Percentiles rank a stretch among this genome's conserved stretches.
These are phyloP conservation scores for Apis dorsata DNA, from an alignment of 1,140 invertebrate genomes.

Conservation along the genomic window DNA sequence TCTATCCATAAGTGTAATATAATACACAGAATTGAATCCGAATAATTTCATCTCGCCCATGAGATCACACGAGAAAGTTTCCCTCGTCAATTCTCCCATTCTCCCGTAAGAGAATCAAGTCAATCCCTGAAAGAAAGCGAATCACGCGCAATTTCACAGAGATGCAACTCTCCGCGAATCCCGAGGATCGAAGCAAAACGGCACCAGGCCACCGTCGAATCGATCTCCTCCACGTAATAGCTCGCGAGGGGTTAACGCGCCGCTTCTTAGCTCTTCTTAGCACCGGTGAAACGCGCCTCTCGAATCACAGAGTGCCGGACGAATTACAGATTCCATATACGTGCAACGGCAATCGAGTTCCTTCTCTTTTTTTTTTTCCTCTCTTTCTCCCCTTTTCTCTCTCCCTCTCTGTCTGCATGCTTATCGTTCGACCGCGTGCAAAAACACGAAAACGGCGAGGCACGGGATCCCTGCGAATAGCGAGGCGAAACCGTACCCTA, in stretches of 20 bases:
- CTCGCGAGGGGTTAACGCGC: not conserved
- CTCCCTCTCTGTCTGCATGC: not conserved
- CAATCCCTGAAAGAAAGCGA: too few species aligned
- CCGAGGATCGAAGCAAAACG: not conserved
- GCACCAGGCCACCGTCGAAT: not conserved
- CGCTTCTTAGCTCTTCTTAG: conserved; percentile 18
- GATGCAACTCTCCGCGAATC: not conserved
- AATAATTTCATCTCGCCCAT: too few species aligned
- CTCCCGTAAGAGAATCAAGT: too few species aligned
- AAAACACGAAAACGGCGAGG: conserved; percentile 8
- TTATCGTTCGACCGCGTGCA: not conserved
- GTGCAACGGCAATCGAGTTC: conserved; percentile 22
- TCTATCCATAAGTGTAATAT: too few species aligned
- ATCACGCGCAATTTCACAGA: too few species aligned
- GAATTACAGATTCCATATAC: conserved; percentile 36
- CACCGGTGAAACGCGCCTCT: conserved; percentile 1
- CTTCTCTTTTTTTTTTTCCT: too few species aligned
- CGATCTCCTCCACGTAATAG: not conserved
- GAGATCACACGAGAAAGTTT: too few species aligned
- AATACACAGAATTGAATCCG: too few species aligned
- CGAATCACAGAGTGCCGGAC: conserved; percentile 19
- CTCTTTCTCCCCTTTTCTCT: too few species aligned
- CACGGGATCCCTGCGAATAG: conserved; percentile 1
- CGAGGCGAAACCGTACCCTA: conserved; percentile 27
- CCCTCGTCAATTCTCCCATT: too few species aligned